Conservation (phyloP, 2,888 invertebrate species). For the Leucoma salicis region DNA sequence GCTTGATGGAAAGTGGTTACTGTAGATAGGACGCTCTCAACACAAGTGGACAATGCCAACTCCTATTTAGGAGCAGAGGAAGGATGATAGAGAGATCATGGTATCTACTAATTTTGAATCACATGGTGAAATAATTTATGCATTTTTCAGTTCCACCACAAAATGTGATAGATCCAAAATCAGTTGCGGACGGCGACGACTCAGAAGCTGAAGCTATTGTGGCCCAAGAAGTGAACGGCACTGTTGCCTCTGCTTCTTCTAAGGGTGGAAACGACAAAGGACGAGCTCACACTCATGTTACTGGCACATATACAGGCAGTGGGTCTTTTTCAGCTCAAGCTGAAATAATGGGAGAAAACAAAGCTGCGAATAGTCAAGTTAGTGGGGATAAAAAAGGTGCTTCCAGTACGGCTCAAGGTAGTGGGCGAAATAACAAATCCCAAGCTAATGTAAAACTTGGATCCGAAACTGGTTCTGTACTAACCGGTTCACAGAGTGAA, state of each 20-base stretch:
- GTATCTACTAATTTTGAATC: too few species aligned
- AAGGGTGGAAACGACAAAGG: conserved; percentile 89
- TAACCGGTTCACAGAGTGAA: conserved; percentile 88
- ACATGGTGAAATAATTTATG: too few species aligned
- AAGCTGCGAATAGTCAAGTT: conserved; percentile 87
- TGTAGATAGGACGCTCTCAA: too few species aligned
- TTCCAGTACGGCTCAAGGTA: conserved; percentile 88
- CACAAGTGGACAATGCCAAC: too few species aligned
- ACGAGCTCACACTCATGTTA: conserved; percentile 91
- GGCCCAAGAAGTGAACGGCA: conserved; percentile 81
- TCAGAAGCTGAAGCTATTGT: conserved; percentile 88
- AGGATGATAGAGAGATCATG: too few species aligned
- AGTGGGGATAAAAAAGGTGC: conserved; percentile 89
- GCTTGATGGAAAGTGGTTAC: too few species aligned
- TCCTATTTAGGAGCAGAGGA: too few species aligned
- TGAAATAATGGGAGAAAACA: conserved; percentile 88
- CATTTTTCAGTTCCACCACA: conserved; percentile 59
- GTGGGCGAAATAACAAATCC: conserved; percentile 87
- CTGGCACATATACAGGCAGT: conserved; percentile 88
- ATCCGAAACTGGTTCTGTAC: conserved; percentile 88
- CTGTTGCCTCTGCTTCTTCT: conserved; percentile 88
- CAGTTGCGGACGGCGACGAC: conserved; percentile 83
- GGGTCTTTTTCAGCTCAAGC: conserved; percentile 93
- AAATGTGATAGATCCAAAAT: conserved; percentile 66
- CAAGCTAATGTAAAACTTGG: conserved; percentile 90